Evolutionary conservation across 2,113 vertebrate genomes (phyloP).

Genomic region (Megaceryle torquata): DNA sequence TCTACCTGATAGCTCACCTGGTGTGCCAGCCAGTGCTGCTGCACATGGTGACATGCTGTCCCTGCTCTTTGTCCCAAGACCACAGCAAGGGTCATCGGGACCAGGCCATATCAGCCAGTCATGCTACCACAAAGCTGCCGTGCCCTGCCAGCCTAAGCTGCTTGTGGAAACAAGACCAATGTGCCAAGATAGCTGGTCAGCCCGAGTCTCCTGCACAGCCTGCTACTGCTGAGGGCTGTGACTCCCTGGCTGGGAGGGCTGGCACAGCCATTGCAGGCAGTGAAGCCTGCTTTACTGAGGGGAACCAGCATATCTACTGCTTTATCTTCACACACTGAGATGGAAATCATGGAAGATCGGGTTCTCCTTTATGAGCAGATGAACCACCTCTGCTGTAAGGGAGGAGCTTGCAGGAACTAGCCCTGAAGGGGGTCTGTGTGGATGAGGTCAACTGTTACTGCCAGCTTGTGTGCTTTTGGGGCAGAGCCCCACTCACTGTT

Average conservation of each 20-base stretch:
- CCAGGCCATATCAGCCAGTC: neutral
- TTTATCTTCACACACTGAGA: neutral
- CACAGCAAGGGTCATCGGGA: neutral
- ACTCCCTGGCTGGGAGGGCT: neutral
- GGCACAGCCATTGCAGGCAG: neutral
- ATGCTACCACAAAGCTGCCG: rapidly evolving
- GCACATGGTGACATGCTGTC: neutral
- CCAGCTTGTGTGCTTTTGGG: neutral
- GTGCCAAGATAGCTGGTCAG: neutral
- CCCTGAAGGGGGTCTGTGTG: neutral
- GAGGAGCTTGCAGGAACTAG: neutral
- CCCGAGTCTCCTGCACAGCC: neutral
- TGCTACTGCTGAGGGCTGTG: neutral
- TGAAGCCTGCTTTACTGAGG: neutral
- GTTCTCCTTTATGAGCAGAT: neutral
- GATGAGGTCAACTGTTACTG: neutral
- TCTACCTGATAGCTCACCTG: rapidly evolving
- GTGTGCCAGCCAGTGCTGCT: neutral
- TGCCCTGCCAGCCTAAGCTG: neutral
- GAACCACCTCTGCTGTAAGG: neutral
- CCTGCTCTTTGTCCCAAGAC: neutral
- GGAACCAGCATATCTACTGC: neutral
- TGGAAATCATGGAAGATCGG: neutral
- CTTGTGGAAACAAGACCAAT: neutral
- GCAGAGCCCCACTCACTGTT: neutral